Conservation (phyloP, 2,113 vertebrate species). For the Ochotona princeps region DNA sequence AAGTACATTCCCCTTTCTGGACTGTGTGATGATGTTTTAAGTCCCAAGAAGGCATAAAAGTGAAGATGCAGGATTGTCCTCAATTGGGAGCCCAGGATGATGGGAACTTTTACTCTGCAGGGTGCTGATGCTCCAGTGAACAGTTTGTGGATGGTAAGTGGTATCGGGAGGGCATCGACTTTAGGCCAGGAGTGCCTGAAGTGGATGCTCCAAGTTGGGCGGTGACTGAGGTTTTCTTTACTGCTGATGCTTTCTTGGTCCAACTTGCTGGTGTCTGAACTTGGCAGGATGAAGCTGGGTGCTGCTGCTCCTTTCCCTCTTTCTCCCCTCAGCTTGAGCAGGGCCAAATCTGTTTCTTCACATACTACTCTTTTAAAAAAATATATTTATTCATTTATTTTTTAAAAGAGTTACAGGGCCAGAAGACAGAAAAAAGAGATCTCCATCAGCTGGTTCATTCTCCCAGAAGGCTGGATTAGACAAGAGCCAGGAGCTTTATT, state of each 20-base stretch:
- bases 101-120: slow-evolving; percentile 17
- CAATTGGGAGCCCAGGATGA: neutral
- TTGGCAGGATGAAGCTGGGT: neutral
- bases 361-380: neutral
- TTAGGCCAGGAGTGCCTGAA: neutral
- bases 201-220: neutral
- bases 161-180: neutral
- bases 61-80: slow-evolving; percentile 38
- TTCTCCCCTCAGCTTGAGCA: neutral
- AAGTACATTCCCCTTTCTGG: slow-evolving; percentile 48
- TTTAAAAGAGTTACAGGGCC: too few relatives aligned
- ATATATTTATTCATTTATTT: too few relatives aligned
- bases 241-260: neutral
- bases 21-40: slow-evolving; percentile 48
- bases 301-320: neutral
- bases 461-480: too few relatives aligned
- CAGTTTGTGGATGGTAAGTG: neutral
- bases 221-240: neutral
- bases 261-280: neutral
- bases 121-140: neutral
- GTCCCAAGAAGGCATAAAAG: neutral
- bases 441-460: too few relatives aligned
- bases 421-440: too few relatives aligned
- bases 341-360: neutral
- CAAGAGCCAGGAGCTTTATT: too few relatives aligned